Evolutionary conservation across 2,113 vertebrate genomes (phyloP), one percentile per base, ranked within the genome.

Genomic region (Apeltes quadracus): DNA sequence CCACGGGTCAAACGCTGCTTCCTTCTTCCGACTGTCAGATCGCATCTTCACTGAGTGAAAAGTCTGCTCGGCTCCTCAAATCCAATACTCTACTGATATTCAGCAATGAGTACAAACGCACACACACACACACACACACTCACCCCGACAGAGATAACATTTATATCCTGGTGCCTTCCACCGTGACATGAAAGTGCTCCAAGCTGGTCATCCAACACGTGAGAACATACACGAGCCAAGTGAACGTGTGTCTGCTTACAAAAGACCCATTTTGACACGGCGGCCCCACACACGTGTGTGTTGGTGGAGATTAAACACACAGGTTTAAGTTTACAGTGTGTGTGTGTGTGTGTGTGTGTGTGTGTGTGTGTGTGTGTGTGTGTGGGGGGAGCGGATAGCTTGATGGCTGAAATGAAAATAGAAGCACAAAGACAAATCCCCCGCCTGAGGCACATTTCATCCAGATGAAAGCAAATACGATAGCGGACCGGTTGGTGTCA

Each of bases 1-100:
- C 75, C 81, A 51, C 34, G 25, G 76, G 79, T 83, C 67, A 82
- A 84, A 75, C 50, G 48, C 48, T 39, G 75, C 18, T 48, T 68
- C 54, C 41, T 76, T 74, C 63, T 59, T 67, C 63, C n/a, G n/a
- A n/a, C 57, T 69, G 67, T 36, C 46, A 23, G 38, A 81, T 87
- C 79, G 83, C 75, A 86, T 84, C 76, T 76, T 43, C 29, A 34
- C 55, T n/a, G 6, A 20, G 29, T 13, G 36, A 10, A 29, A 18
- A 25, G 46, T 27, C 39, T 81, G 57, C 50, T 61, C 25, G 16
- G 48, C 44, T 59, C 72, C 61, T 69, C 34, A 61, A 64, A 69
- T 48, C 29, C 18, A 14, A 36, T 10, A 41, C 39, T 53, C 1
- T n/a, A n/a, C 6, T 36, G 54, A 69, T 44, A 34, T 46, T 58